A percentile compares a stretch with the other conserved stretches of the same genome.
Conservation (phyloP, 1,140 invertebrate genomes). For the Drosophila gunungcola region DNA sequence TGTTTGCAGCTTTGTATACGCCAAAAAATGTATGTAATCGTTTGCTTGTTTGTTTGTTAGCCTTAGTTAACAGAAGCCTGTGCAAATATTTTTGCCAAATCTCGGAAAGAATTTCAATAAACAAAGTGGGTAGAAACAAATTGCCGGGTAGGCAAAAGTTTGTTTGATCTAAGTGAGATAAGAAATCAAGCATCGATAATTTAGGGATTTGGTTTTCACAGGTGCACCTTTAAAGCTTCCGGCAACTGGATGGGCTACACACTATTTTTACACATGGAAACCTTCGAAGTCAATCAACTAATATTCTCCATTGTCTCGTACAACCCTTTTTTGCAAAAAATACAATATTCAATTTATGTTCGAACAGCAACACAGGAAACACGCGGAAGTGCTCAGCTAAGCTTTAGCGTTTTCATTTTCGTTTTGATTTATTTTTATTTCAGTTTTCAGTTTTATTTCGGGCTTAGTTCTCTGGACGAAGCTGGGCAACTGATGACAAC, state of each 20-base stretch:
- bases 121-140: slow-evolving; percentile 29
- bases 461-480: slow-evolving; percentile 29
- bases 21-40: slow-evolving; percentile 31
- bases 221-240: background rate
- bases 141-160: slow-evolving; percentile 32
- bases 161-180: background rate
- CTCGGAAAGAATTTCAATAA: slow-evolving; percentile 23
- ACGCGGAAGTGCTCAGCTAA: slow-evolving; percentile 10
- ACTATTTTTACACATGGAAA: slow-evolving; percentile 26
- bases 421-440: slow-evolving; percentile 38
- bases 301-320: slow-evolving; percentile 50
- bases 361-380: slow-evolving; percentile 7
- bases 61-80: slow-evolving; percentile 62
- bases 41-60: slow-evolving; percentile 19
- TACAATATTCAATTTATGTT: slow-evolving; percentile 38
- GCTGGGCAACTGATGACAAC: slow-evolving; percentile 12
- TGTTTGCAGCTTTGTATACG: slow-evolving; percentile 53
- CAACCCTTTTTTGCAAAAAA: slow-evolving; percentile 36
- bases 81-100: slow-evolving; percentile 61
- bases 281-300: slow-evolving; percentile 24
- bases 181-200: background rate
- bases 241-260: background rate
- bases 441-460: slow-evolving; percentile 27
- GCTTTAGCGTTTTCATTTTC: slow-evolving; percentile 33
- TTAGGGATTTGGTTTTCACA: slow-evolving; percentile 2